Conservation (phyloP, 2,797 vertebrate genomes). For the Buceros bicornis region DNA sequence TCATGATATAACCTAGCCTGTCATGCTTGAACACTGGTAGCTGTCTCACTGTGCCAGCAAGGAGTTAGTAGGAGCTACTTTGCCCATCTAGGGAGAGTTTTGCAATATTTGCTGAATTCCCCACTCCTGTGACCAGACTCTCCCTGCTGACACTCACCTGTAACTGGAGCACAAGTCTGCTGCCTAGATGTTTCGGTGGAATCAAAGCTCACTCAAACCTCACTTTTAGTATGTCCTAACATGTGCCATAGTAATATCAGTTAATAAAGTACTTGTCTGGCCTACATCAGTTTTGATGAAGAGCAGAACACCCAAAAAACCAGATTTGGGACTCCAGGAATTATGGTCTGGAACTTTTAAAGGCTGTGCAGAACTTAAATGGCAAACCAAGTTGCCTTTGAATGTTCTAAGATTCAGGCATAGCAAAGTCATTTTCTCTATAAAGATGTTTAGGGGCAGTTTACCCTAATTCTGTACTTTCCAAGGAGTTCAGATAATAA, state of each 20-base stretch:
- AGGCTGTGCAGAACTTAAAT: background rate
- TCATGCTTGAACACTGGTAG: background rate
- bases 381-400: background rate
- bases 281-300: background rate
- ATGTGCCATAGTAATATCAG: background rate
- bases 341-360: background rate
- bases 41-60: background rate
- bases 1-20: background rate
- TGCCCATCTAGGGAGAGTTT: background rate
- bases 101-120: slow-evolving; percentile 17
- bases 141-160: background rate
- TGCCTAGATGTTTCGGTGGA: background rate
- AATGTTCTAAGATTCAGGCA: background rate
- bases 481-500: background rate
- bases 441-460: background rate
- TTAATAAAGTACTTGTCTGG: background rate
- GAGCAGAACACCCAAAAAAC: background rate
- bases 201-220: background rate
- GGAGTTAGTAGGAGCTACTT: background rate
- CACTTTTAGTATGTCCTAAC: background rate
- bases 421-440: background rate
- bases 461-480: background rate
- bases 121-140: background rate
- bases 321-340: background rate
- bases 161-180: background rate